These are phyloP conservation scores for Piscicola geometra DNA, from an alignment of 2,888 invertebrate genomes.

Conservation along the genomic window DNA sequence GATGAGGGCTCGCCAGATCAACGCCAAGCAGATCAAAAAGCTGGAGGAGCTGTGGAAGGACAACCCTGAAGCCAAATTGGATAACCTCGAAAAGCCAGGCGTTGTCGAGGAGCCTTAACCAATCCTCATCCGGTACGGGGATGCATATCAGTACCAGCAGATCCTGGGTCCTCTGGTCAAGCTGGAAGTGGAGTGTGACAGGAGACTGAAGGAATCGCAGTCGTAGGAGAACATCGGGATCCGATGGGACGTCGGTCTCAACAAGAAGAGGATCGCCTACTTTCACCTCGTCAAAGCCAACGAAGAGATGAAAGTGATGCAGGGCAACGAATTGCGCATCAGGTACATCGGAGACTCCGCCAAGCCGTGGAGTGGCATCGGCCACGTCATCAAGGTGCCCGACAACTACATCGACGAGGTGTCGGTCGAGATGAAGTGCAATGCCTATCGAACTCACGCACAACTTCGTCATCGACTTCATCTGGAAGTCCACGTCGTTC, in stretches of 20 bases:
- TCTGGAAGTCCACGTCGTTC: conserved; percentile 97
- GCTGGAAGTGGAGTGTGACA: conserved; percentile 96
- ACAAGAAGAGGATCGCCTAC: conserved; percentile 95
- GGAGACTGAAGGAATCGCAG: conserved; percentile 87
- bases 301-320: conserved; percentile 98
- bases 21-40: conserved; percentile 92
- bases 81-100: conserved; percentile 95
- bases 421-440: conserved; percentile 88
- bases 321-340: conserved; percentile 90
- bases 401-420: conserved; percentile 92
- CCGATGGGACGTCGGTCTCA: conserved; percentile 95
- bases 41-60: conserved; percentile 98
- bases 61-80: conserved; percentile 93
- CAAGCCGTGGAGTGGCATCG: conserved; percentile 93
- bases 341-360: conserved; percentile 84
- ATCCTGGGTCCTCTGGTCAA: conserved; percentile 94
- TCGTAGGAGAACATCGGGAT: conserved; percentile 97
- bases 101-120: conserved; percentile 96
- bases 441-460: conserved; percentile 84
- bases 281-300: conserved; percentile 95
- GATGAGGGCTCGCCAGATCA: conserved; percentile 87
- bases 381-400: conserved; percentile 79
- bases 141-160: conserved; percentile 97
- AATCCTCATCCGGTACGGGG: conserved; percentile 76
- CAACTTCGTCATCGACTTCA: conserved; percentile 95